Evolutionary conservation across 1,140 invertebrate genomes (phyloP).

Genomic region (Chrysomallon squamiferum): DNA sequence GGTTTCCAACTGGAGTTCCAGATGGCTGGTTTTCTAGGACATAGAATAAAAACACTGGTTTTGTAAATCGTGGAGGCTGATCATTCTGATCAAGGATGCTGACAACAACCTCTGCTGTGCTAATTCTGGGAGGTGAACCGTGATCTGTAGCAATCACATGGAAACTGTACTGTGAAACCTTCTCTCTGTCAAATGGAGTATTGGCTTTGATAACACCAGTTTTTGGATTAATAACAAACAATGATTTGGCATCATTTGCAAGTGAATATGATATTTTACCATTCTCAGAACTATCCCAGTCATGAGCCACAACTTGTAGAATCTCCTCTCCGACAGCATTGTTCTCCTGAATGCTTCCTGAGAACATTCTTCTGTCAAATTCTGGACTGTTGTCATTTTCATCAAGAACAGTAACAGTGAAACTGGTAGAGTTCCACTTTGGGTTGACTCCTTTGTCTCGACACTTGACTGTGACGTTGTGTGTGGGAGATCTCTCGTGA

Average conservation of each 20-base stretch:
- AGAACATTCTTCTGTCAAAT: constrained; percentile 26
- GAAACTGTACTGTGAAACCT: constrained; percentile 26
- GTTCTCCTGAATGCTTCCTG: constrained; percentile 39
- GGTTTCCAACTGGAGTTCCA: constrained; percentile 2
- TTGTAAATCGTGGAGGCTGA: background rate
- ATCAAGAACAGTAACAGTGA: constrained; percentile 47
- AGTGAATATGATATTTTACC: constrained; percentile 32
- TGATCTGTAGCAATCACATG: constrained; percentile 29
- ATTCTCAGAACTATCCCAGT: constrained; percentile 43
- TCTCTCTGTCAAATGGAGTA: constrained; percentile 35
- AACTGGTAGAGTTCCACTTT: constrained; percentile 28
- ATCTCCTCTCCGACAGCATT: constrained; percentile 31
- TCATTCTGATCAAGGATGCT: constrained; percentile 9
- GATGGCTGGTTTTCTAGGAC: constrained; percentile 7
- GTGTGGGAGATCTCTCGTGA: constrained; percentile 19
- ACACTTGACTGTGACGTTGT: constrained; percentile 35
- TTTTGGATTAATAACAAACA: constrained; percentile 28
- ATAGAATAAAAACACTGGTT: constrained; percentile 3
- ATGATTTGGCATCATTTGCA: constrained; percentile 55
- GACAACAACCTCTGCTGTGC: background rate
- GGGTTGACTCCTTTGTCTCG: constrained; percentile 40
- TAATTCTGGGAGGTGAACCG: constrained; percentile 19
- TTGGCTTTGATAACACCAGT: constrained; percentile 26
- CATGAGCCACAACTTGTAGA: constrained; percentile 38
- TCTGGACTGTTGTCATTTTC: constrained; percentile 44